A percentile compares a stretch with the other conserved stretches of the same genome.
Evolutionary conservation across 2,113 vertebrate genomes (phyloP).

Genomic region (Nyctereutes procyonoides): DNA sequence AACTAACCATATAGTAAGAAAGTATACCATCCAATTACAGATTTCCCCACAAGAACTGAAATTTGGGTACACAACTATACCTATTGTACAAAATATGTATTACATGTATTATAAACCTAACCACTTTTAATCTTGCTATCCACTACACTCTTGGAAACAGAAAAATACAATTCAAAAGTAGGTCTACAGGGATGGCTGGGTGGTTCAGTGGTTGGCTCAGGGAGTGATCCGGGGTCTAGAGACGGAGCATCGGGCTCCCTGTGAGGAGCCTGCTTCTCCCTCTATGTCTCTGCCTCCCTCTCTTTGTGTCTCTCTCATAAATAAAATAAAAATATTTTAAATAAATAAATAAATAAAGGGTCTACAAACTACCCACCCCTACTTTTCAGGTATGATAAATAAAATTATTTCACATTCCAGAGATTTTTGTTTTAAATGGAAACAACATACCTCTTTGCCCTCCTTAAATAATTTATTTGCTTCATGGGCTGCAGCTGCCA

Average conservation of each 20-base stretch:
- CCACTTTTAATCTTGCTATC: background rate
- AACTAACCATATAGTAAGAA: background rate
- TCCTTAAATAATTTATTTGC: conserved; percentile 93
- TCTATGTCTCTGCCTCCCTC: no score
- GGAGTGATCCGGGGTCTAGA: no score
- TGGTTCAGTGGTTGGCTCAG: no score
- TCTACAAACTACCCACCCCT: background rate
- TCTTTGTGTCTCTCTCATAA: no score
- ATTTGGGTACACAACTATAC: background rate
- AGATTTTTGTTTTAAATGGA: conserved; percentile 60
- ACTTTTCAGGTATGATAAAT: background rate
- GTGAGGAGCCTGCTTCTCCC: no score
- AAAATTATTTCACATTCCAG: background rate
- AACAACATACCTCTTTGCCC: conserved; percentile 93
- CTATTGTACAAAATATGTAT: background rate
- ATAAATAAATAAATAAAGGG: no score
- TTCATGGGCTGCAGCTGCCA: conserved; percentile 94
- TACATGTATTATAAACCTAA: background rate
- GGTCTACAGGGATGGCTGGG: no score
- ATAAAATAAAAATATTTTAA: no score
- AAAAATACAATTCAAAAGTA: conserved; percentile 7
- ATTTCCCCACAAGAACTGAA: background rate
- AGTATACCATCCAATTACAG: background rate
- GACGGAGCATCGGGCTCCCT: no score
- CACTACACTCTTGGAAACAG: background rate